Evolutionary conservation across 2,113 vertebrate species (phyloP), one percentile per base, ranked within the genome.

Genomic region (Nipponia nippon): DNA sequence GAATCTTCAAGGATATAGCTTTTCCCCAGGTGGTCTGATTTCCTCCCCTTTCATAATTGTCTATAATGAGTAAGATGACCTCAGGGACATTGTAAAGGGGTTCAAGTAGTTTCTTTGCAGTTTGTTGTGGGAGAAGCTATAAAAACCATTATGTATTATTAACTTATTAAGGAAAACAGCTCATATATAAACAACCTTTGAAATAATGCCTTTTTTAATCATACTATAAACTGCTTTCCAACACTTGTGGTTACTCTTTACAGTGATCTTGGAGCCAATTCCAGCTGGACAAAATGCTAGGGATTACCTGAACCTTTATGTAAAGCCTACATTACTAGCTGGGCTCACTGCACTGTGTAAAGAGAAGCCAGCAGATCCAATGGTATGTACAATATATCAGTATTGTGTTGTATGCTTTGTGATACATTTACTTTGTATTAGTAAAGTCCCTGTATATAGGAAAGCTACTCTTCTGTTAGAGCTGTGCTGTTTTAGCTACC

Each of bases 281-380:
- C 98, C 98, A 17, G 47, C 87, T 86, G 98, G 96, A 89, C 98
- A 98, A 52, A 98, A 97, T 94, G 98, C 98, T 21, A 97, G 97
- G 75, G 98, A 99, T 96, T 99, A 99, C 98, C 88, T 99, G 96
- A 98, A 96, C 95, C 97, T 96, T 44, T 97, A 98, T 26, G 97
- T 99, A 23, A 99, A 96, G 72, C 98, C 99, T 47, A 99, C 98
- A 2, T 96, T 99, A 62, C 97, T 99, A 8, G 93, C 87, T 18
- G 99, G 99, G 95, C 99, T 99, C 82, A 99, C 98, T 17, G 98
- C 99, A 6, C 98, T 99, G 92, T 99, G 99, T 97, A 99, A 99
- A 69, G 97, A 98, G 89, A 99, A 99, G 96, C 99, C 99, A 63
- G 94, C 89, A 66, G 98, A 99, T 73, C 99, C 99, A 22, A 98